Conservation (phyloP, 1,140 invertebrate genomes). For the Thalassaphorura encarpata region DNA sequence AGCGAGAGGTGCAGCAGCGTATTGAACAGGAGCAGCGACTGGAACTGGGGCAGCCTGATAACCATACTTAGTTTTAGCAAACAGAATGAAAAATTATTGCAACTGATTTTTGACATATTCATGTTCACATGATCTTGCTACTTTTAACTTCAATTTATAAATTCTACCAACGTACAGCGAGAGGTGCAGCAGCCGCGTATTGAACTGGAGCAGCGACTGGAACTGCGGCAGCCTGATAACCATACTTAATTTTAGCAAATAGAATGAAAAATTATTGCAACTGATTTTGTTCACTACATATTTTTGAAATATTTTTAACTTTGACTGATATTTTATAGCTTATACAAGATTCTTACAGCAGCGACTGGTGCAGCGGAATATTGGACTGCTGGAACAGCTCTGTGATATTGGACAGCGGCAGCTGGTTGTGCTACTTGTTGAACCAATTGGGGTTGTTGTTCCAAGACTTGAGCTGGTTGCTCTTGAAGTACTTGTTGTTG, state of each 20-base stretch:
- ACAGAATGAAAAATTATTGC: neutral
- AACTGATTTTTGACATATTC: no score
- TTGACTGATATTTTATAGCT: neutral
- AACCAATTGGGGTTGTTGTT: neutral
- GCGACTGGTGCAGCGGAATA: conserved; percentile 8
- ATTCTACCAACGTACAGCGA: conserved; percentile 26
- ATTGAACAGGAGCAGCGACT: neutral
- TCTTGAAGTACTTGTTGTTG: conserved; percentile 1
- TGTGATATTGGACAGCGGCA: conserved; percentile 4
- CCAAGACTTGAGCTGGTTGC: neutral
- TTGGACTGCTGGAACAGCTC: conserved; percentile 7
- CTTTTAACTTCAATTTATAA: no score
- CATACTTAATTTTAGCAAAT: neutral
- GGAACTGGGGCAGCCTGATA: neutral
- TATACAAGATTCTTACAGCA: neutral
- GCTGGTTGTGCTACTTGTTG: neutral
- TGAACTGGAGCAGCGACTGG: conserved; percentile 1
- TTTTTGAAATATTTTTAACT: conserved; percentile 1
- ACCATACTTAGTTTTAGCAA: neutral
- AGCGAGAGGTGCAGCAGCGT: conserved; percentile 15
- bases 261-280: neutral
- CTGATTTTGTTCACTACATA: no score
- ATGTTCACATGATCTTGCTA: no score
- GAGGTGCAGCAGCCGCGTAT: conserved; percentile 12
- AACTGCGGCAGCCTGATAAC: neutral